A percentile compares a stretch with the other conserved stretches of the same genome.
phyloP scores from a whole-genome alignment of 2,797 vertebrate genomes.

The Enoplosus armatus region DNA sequence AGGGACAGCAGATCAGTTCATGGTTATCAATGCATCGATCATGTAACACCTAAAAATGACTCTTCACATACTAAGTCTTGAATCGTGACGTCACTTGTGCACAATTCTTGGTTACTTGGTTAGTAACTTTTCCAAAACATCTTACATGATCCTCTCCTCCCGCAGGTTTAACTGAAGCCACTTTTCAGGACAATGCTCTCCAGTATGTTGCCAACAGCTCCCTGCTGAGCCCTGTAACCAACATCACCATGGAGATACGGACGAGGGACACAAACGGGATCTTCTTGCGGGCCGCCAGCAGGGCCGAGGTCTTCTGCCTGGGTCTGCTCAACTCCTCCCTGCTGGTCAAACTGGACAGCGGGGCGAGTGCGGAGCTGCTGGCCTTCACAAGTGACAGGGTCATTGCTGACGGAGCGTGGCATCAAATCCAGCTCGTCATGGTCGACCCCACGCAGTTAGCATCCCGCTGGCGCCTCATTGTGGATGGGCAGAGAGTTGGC shows the following conservation, averaged over 20 bases:
- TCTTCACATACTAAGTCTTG: background rate
- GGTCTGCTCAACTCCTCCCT: slow-evolving; percentile 89
- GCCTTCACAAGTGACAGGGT: slow-evolving; percentile 78
- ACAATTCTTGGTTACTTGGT: background rate
- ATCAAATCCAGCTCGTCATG: slow-evolving; percentile 86
- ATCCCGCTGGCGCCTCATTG: slow-evolving; percentile 86
- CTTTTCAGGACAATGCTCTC: slow-evolving; percentile 85
- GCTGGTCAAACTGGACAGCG: slow-evolving; percentile 85
- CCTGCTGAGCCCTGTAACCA: slow-evolving; percentile 78
- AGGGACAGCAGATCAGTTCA: background rate
- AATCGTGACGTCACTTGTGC: background rate
- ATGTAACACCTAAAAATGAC: background rate
- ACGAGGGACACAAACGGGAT: slow-evolving; percentile 89
- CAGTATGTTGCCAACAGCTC: slow-evolving; percentile 86
- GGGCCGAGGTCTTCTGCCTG: slow-evolving; percentile 86
- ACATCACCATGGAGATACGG: slow-evolving; percentile 87
- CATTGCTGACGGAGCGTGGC: slow-evolving; percentile 91
- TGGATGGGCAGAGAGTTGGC: slow-evolving; percentile 81
- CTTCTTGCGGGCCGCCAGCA: slow-evolving; percentile 83
- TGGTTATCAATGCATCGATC: background rate
- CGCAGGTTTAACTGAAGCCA: slow-evolving; percentile 91
- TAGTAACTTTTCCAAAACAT: background rate
- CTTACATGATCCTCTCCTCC: background rate
- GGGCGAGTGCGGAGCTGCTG: slow-evolving; percentile 82
- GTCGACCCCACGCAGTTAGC: slow-evolving; percentile 68